Evolutionary conservation across 2,888 invertebrate genomes (phyloP), one percentile per base, ranked within the genome.

Genomic region (Opisthograptis luteolata): DNA sequence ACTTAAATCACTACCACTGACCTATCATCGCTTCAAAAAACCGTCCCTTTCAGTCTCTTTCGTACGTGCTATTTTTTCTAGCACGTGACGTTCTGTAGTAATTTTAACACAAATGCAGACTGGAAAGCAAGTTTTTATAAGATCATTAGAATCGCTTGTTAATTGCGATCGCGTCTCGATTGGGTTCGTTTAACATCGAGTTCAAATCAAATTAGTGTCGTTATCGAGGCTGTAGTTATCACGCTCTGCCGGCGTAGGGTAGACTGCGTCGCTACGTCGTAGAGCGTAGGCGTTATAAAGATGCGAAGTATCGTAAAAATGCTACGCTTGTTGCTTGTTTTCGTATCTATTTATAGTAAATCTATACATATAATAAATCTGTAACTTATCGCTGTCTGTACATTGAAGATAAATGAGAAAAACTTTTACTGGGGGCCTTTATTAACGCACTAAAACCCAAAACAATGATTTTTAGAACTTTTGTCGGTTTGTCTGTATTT

Each of bases 181-280:
- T 81, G 73, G 73, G 59, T 81, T 81, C 79, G 78, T 84, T 81
- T 73, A 68, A 65, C 60, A 60, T 68, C 56, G 64, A 72, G 75
- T 75, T 70, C 64, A 68, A 77, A 80, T 77, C 70, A 60, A 79
- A 82, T 86, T 86, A 81, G 76, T 71, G 68, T 84, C 79, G 76
- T 84, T 86, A 84, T 76, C 70, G 66, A 35, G 42, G 45, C 55
- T 56, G 51, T 53, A 59, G 49, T 46, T 43, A 55, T 47, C 41
- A 50, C 46, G 54, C 56, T 47, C 27, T 10, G 20, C 12, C 13
- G 43, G 9, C 39, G 50, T 48, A 59, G 49, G 42, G 49, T 13
- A n/a, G n/a, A 47, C 55, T 58, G 58, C 55, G 49, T 15, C 3
- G 41, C 42, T 51, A 44, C 31, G 27, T 25, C 51, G 53, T 49